Evolutionary conservation across 2,113 vertebrate species (phyloP), one percentile per base, ranked within the genome.

Genomic region (Corydoras sp.): DNA sequence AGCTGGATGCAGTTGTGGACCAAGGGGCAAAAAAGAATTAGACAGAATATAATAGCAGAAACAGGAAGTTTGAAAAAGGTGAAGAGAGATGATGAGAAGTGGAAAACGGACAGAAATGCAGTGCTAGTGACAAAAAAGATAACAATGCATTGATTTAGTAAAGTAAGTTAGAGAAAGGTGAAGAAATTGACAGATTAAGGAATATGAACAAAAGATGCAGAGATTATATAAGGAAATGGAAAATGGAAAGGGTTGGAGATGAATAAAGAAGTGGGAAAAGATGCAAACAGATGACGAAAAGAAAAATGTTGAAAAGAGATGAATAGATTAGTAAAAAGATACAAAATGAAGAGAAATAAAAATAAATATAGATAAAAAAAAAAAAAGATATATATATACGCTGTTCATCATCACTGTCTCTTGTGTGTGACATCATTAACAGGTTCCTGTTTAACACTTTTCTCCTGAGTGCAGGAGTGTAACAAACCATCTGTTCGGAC

Each of bases 391-490:
- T 24, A 24, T 24, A 43, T 43, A 4, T 43, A 43, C 7, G 35
- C 35, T 43, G 35, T 43, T 29, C 51, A 24, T 31, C 8, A 13
- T 65, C 12, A 2, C 13, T 1, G 9, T 35, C 51, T 67, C 18
- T 11, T 29, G 29, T 31, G 9, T 15, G 8, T 6, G 29, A 55
- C 51, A 56, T 43, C 53, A 58, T 10, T 10, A 68, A 53, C 65
- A 68, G 53, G 65, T 58, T 68, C 31, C 65, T 43, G 65, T 68
- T 43, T 31, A 18, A 58, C 31, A 18, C 65, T 68, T 68, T 58
- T 58, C 53, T 50, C 14, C 51, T 43, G 65, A 68, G 65, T 4
- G 31, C 53, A 43, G 10, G 65, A 54, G 13, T 66, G 53, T 11
- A 48, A 53, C 13, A 24, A 31, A 53, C 30, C 65, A 55, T 56